These are phyloP conservation scores for Oryctolagus cuniculus DNA, from an alignment of 2,113 vertebrate species.

Conservation along the genomic window mOryCun1.1 NC_091438.1:39180501-39181000, in stretches of 20 bases:
- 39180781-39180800: not conserved
- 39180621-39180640: not conserved
- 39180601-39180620: not conserved
- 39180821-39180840: not conserved
- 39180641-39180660: not conserved
- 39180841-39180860: not conserved
- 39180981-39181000: conserved; percentile 23
- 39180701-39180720: not conserved
- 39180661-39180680: conserved; percentile 1
- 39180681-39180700: not conserved
- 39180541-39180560: not conserved
- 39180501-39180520: not conserved
- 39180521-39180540: not conserved
- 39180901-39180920: conserved; percentile 39
- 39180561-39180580: not conserved
- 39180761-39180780: not conserved
- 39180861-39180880: not conserved
- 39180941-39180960: conserved; percentile 39
- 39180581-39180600: not conserved
- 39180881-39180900: not conserved
- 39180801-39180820: not conserved
- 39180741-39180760: not conserved
- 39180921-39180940: not conserved
- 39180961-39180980: conserved; percentile 23
- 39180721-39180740: not conserved